A percentile compares a stretch with the other conserved stretches of the same genome.
Evolutionary conservation across 2,888 invertebrate genomes (phyloP).

Genomic region (Syritta pipiens): DNA sequence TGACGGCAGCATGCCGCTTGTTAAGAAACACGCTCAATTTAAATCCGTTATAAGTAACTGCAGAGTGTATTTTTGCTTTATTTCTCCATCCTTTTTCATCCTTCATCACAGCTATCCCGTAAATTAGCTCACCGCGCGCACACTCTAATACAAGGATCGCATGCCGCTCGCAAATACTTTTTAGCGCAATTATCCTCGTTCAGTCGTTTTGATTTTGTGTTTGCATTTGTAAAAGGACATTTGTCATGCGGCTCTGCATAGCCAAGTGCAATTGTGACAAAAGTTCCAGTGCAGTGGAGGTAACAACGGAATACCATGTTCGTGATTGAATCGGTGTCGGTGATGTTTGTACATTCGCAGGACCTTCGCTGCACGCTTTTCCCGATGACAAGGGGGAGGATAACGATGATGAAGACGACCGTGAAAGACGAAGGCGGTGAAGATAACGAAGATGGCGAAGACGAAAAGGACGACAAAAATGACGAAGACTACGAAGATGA

Average conservation of each 20-base stretch:
- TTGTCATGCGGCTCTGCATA: constrained; percentile 57
- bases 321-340: constrained; percentile 59
- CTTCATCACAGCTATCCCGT: background rate
- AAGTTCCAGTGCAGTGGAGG: constrained; percentile 47
- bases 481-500: no score
- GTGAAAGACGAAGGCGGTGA: no score
- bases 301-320: constrained; percentile 56
- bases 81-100: no score
- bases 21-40: constrained; percentile 25
- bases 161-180: constrained; percentile 62
- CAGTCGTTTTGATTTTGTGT: constrained; percentile 57
- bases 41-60: constrained; percentile 32
- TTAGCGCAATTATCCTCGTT: constrained; percentile 59
- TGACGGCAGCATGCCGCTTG: constrained; percentile 20
- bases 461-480: no score
- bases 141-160: constrained; percentile 55
- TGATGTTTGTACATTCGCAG: constrained; percentile 54
- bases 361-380: constrained; percentile 18
- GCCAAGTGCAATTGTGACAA: constrained; percentile 53
- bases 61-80: no score
- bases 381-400: background rate
- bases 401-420: no score
- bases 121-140: constrained; percentile 11
- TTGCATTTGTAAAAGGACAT: constrained; percentile 64
- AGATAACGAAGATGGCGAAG: no score